Base-by-base conservation (phyloP, 2,797 vertebrate genomes). In the Leptodactylus fallax region DNA sequence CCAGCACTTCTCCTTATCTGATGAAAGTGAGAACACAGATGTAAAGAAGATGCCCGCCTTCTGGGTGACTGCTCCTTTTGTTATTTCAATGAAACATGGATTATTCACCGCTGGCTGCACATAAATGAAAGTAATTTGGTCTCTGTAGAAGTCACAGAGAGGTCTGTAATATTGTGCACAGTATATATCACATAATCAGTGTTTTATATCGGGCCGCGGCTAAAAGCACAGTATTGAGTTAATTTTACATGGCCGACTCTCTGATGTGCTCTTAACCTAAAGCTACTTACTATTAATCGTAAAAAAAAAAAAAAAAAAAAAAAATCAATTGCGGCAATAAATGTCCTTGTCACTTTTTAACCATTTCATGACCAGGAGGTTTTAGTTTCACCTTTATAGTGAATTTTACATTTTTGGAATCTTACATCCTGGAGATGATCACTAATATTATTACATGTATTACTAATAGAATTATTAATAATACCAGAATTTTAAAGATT, bases 21-120 rank as follows among this genome's bases (percentile, higher is more conserved):
- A 60, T 0, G 7, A 55, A 53, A 71, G 80, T 0, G 85, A 90
- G 65, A 87, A 87, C 82, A 89, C 92, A 91, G 14, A 69, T n/a
- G 90, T 14, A 86, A 84, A 87, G 53, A 85, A 88, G 84, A 86
- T 61, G 21, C 67, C 19, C 47, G 21, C 21, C 77, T 87, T 91
- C 86, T 85, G 71, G 25, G 79, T 72, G 55, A 21, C 86, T 17
- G 8, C 7, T 7, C n/a, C 88, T 87, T 78, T 89, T 83, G 85
- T 89, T 51, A 21, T 79, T 80, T 71, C 85, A 83, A 63, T 83
- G 51, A 88, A 16, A 51, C 19, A 82, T 1, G 87, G 65, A 86
- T n/a, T 72, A 56, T 87, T 36, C 2, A 9, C 51, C 56, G 8
- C 36, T 83, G 51, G 0, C 0, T 89, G 85, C 4, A 51, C 87